Evolutionary conservation across 2,888 invertebrate genomes (phyloP).

Genomic region (Drosophila meridionalis): DNA sequence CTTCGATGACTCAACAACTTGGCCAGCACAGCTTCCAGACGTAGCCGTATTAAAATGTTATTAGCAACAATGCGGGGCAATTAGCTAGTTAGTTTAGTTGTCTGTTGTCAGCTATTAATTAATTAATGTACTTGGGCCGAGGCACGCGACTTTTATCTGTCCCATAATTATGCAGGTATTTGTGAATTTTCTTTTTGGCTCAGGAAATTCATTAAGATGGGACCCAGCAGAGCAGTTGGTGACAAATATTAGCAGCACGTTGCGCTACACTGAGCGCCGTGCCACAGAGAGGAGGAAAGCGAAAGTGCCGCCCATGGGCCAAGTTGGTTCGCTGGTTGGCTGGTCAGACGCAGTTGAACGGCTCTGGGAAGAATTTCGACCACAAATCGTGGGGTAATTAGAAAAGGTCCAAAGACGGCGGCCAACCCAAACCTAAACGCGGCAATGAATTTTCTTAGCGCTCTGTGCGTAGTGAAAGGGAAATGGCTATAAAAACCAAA

Average conservation of each 20-base stretch:
- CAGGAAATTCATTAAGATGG: slow-evolving; percentile 44
- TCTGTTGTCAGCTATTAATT: slow-evolving; percentile 42
- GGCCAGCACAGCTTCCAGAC: background rate
- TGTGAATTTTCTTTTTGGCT: slow-evolving; percentile 55
- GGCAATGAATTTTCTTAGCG: slow-evolving; percentile 59
- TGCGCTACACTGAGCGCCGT: slow-evolving; percentile 59
- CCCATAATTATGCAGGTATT: slow-evolving; percentile 63
- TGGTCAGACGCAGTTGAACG: slow-evolving; percentile 72
- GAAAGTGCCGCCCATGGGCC: slow-evolving; percentile 69
- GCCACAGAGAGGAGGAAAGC: slow-evolving; percentile 63
- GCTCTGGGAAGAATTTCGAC: slow-evolving; percentile 80
- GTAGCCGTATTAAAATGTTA: slow-evolving; percentile 54
- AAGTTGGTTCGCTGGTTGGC: slow-evolving; percentile 28
- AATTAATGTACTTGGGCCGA: slow-evolving; percentile 39
- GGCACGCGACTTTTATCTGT: slow-evolving; percentile 67
- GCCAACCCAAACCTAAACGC: slow-evolving; percentile 40
- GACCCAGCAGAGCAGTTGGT: slow-evolving; percentile 38
- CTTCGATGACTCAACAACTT: slow-evolving; percentile 12
- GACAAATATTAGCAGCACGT: slow-evolving; percentile 64
- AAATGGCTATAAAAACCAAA: slow-evolving; percentile 72
- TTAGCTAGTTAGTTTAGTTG: slow-evolving; percentile 35
- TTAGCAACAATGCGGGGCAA: slow-evolving; percentile 49
- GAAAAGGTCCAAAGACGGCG: slow-evolving; percentile 61
- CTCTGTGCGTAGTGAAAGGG: slow-evolving; percentile 69
- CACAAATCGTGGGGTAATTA: slow-evolving; percentile 80